phyloP scores from a whole-genome alignment of 2,888 invertebrate genomes.

The Loripinus fragilis region DNA sequence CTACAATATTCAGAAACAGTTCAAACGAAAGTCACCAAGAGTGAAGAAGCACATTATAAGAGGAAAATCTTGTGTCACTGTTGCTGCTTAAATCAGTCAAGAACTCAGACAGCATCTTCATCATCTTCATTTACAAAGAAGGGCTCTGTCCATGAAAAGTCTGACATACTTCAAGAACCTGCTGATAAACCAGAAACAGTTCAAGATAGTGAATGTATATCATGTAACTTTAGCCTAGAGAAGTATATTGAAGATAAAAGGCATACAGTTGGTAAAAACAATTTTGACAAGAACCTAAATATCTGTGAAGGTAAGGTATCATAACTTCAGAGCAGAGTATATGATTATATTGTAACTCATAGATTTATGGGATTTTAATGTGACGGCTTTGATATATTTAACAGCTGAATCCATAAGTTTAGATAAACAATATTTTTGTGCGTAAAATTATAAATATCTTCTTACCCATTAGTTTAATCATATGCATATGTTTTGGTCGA shows the following conservation, averaged over 20 bases:
- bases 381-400: too few species aligned
- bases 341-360: too few species aligned
- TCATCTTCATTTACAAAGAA: too few species aligned
- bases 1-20: neutral
- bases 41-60: constrained; percentile 10
- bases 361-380: too few species aligned
- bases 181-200: too few species aligned
- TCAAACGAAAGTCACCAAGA: neutral
- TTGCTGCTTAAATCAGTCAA: neutral
- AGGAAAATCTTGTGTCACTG: neutral
- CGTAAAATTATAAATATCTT: too few species aligned
- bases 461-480: too few species aligned
- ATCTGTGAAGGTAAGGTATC: constrained; percentile 55
- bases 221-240: constrained; percentile 33
- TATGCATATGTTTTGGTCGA: too few species aligned
- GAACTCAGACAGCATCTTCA: too few species aligned
- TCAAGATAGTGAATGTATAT: neutral
- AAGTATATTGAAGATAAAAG: constrained; percentile 41
- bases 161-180: neutral
- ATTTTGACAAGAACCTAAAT: constrained; percentile 66
- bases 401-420: too few species aligned
- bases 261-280: constrained; percentile 49
- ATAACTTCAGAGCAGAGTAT: too few species aligned
- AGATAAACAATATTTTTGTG: too few species aligned
- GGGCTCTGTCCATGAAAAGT: neutral